Evolutionary conservation across 2,888 invertebrate genomes (phyloP).

Genomic region (Dryococelus australis): DNA sequence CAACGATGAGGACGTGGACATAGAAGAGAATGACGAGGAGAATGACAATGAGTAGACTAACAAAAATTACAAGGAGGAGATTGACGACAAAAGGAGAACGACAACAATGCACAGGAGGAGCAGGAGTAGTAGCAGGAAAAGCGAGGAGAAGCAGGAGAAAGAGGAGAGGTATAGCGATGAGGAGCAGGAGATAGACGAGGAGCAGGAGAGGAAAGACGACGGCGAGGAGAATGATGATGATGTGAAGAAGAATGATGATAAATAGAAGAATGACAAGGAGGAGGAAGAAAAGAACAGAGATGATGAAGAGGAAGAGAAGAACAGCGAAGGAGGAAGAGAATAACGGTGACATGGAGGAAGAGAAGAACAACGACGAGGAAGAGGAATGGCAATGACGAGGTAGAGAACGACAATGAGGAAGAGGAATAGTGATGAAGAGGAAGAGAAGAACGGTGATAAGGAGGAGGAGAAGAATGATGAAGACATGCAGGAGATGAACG

Average conservation of each 20-base stretch:
- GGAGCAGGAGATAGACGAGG: background rate
- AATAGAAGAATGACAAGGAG: background rate
- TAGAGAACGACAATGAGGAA: background rate
- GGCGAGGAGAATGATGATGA: background rate
- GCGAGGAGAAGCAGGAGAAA: conserved; percentile 55
- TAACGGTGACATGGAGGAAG: too few species aligned
- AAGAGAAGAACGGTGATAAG: too few species aligned
- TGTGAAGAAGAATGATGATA: background rate
- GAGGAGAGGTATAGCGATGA: conserved; percentile 60
- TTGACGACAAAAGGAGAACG: conserved; percentile 58
- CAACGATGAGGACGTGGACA: background rate
- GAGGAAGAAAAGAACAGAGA: background rate
- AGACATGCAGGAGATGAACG: too few species aligned
- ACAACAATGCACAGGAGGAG: conserved; percentile 62
- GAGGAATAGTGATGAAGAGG: too few species aligned
- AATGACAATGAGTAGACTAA: too few species aligned
- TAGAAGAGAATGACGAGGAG: too few species aligned
- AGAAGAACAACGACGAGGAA: too few species aligned
- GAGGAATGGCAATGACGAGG: too few species aligned
- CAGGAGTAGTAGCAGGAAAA: conserved; percentile 59
- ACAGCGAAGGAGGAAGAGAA: too few species aligned
- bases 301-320: too few species aligned
- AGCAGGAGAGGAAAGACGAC: background rate
- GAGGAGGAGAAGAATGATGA: too few species aligned
- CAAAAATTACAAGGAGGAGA: background rate